These are phyloP conservation scores for Eriocheir sinensis DNA, from an alignment of 1,140 invertebrate species.

Conservation along the genomic window DNA sequence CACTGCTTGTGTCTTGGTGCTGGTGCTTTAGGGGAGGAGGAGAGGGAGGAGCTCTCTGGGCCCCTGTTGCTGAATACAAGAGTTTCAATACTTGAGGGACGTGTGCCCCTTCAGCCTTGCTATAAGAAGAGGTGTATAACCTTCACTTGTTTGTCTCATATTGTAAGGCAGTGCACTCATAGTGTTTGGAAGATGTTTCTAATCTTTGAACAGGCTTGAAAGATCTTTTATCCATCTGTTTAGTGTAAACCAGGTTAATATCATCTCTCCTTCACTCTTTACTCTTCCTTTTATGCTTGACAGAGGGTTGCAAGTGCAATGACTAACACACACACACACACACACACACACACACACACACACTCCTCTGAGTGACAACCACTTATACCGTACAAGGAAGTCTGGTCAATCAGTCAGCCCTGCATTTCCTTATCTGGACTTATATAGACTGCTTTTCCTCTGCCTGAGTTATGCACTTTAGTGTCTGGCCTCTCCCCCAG, in stretches of 20 bases:
- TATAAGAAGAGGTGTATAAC: background rate
- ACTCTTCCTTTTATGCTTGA: background rate
- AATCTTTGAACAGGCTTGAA: background rate
- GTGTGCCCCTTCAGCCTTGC: background rate
- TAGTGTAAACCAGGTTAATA: background rate
- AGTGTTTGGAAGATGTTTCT: slow-evolving; percentile 10
- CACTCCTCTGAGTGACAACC: no score
- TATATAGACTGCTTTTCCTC: background rate
- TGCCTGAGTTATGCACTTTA: background rate
- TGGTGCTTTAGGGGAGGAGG: background rate
- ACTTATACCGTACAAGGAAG: no score
- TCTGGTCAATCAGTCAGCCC: background rate
- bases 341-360: slow-evolving; percentile 23
- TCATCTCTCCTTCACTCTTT: background rate
- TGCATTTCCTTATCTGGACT: background rate
- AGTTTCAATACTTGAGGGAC: background rate
- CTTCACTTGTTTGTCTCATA: background rate
- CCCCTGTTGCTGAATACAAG: background rate
- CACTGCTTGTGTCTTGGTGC: slow-evolving; percentile 21
- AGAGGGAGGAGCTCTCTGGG: background rate
- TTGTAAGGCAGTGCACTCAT: background rate
- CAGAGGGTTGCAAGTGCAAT: background rate
- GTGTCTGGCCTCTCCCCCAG: background rate
- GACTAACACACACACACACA: slow-evolving; percentile 1
- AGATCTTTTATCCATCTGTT: background rate